These are phyloP conservation scores for Empidonax alnorum DNA, from an alignment of 2,113 vertebrate genomes.

Conservation along the genomic window DNA sequence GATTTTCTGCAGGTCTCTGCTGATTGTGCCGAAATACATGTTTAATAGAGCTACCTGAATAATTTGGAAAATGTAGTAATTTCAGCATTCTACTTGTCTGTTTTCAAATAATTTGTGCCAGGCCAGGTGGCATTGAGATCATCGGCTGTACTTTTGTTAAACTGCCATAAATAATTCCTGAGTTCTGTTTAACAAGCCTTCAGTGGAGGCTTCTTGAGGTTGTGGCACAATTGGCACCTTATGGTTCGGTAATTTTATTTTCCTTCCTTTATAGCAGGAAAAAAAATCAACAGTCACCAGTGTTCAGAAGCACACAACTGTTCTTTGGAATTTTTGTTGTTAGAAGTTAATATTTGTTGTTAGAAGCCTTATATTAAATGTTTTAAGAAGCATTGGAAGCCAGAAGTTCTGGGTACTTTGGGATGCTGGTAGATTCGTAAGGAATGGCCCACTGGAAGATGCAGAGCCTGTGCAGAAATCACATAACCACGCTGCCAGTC, in stretches of 20 bases:
- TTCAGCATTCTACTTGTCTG: not conserved
- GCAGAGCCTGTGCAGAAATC: not conserved
- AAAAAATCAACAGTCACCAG: not conserved
- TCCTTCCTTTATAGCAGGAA: not conserved
- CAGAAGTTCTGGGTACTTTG: not conserved
- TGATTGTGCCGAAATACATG: not conserved
- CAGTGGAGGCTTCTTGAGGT: not conserved
- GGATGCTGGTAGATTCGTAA: not conserved
- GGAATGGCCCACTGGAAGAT: not conserved
- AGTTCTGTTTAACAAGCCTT: not conserved
- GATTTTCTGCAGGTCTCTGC: not conserved
- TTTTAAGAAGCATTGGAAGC: not conserved
- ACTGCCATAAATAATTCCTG: not conserved
- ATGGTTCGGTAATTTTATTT: not conserved
- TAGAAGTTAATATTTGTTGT: not conserved
- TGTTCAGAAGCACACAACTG: not conserved
- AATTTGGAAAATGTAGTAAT: not conserved
- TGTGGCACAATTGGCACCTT: not conserved
- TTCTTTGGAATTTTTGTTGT: not conserved
- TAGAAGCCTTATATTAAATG: not conserved
- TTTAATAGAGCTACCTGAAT: not conserved
- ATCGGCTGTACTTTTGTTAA: not conserved
- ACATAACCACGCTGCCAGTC: no score
- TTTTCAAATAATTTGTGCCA: not conserved
- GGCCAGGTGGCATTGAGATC: not conserved